phyloP scores from a whole-genome alignment of 2,797 vertebrate species.

The Varecia variegata region DNA sequence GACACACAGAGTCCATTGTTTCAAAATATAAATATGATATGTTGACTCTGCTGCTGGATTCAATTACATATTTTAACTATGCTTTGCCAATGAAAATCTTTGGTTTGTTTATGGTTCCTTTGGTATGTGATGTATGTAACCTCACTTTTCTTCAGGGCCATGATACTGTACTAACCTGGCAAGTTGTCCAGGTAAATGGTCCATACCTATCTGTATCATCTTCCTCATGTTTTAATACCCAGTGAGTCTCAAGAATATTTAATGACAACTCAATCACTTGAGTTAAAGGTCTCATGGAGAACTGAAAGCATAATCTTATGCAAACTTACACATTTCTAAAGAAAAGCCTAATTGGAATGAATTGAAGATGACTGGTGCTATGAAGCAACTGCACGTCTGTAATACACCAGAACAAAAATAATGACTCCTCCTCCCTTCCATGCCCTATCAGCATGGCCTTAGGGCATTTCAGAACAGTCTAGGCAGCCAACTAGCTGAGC shows the following conservation, averaged over 20 bases:
- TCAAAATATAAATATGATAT: conserved; percentile 37
- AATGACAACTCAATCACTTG: neutral
- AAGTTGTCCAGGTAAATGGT: neutral
- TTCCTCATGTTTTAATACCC: neutral
- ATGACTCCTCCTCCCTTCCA: neutral
- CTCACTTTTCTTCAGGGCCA: neutral
- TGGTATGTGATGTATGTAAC: neutral
- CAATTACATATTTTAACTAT: conserved; percentile 43
- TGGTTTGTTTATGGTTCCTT: conserved; percentile 40
- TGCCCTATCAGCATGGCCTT: neutral
- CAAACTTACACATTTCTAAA: neutral
- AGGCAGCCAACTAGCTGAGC: neutral
- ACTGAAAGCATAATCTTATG: neutral
- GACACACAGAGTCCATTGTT: conserved; percentile 33
- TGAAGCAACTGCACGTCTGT: neutral
- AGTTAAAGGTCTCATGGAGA: neutral
- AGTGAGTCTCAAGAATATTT: neutral
- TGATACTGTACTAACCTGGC: neutral
- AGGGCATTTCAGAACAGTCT: neutral
- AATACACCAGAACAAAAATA: neutral
- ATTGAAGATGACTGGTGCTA: neutral
- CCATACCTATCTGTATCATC: conserved; percentile 5
- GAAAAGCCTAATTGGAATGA: neutral
- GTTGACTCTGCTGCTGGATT: conserved; percentile 40
- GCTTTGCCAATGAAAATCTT: conserved; percentile 53